Conservation (phyloP, 1,140 invertebrate species). For the Philotrypesis tridentata region DNA sequence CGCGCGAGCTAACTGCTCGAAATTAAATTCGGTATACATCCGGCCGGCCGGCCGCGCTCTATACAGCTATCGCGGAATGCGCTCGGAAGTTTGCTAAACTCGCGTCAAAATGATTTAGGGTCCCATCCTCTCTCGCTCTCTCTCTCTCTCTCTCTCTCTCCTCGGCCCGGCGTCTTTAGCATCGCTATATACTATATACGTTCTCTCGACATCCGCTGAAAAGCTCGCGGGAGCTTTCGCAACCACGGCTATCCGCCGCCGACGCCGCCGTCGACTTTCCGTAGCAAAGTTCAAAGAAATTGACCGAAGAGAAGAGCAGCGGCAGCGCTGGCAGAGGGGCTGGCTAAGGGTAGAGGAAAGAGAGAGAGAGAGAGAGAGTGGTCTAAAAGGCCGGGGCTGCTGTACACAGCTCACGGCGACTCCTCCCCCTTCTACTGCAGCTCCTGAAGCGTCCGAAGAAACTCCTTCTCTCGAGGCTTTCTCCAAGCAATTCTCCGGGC, state of each 20-base stretch:
- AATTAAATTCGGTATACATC: background rate
- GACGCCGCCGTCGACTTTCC: background rate
- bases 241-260: background rate
- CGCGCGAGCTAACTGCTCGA: background rate
- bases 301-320: conserved; percentile 29
- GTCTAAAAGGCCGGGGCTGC: conserved; percentile 19
- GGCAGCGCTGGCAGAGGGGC: background rate
- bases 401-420: conserved; percentile 18
- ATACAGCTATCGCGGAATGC: too few relatives aligned
- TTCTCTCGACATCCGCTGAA: background rate
- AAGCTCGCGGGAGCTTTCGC: background rate
- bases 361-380: background rate
- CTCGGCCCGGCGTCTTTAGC: background rate
- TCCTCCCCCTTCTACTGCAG: background rate
- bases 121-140: too few relatives aligned
- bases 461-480: conserved; percentile 14
- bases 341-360: background rate
- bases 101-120: conserved; percentile 16
- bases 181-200: background rate
- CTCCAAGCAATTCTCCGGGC: conserved; percentile 27
- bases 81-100: background rate
- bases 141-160: too few relatives aligned
- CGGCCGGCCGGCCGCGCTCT: too few relatives aligned
- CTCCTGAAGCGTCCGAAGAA: conserved; percentile 2
- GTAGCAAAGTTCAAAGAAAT: conserved; percentile 43